Conservation (phyloP, 2,113 vertebrate species). For the Tringa solitaria region DNA sequence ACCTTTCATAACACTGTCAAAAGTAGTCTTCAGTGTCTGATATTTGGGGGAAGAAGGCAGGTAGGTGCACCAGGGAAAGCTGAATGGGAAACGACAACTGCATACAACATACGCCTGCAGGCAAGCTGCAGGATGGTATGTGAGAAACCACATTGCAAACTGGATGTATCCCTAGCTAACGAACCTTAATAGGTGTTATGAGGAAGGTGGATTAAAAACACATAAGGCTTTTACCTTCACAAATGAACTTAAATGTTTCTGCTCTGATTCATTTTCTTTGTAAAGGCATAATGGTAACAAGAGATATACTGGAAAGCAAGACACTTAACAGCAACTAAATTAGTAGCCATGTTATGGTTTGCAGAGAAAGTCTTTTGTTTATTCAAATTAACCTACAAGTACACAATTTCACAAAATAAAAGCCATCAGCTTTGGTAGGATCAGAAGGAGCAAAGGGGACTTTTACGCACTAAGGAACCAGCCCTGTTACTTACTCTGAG, state of each 20-base stretch:
- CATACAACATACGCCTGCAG: accelerated
- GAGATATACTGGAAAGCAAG: neutral
- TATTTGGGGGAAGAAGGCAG: neutral
- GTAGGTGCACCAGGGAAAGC: neutral
- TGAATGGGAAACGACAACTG: neutral
- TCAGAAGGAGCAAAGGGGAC: neutral
- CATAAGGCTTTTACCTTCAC: neutral
- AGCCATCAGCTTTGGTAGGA: neutral
- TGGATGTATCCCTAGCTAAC: neutral
- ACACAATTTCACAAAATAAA: slow-evolving; percentile 50
- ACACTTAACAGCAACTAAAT: neutral
- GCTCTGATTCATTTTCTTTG: neutral
- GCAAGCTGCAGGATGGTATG: neutral
- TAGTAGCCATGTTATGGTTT: neutral
- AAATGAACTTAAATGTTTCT: neutral
- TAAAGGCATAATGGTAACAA: neutral
- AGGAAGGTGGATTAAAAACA: neutral
- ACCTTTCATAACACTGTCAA: neutral
- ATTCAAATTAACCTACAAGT: slow-evolving; percentile 28
- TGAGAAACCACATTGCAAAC: neutral
- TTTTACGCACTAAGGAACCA: slow-evolving; percentile 22
- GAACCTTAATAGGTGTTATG: neutral
- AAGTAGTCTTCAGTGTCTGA: neutral
- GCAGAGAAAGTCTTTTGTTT: neutral
- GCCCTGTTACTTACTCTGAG: slow-evolving; percentile 30